Evolutionary conservation across 2,888 invertebrate species (phyloP).

Genomic region (Tolmerus cingulatus): DNA sequence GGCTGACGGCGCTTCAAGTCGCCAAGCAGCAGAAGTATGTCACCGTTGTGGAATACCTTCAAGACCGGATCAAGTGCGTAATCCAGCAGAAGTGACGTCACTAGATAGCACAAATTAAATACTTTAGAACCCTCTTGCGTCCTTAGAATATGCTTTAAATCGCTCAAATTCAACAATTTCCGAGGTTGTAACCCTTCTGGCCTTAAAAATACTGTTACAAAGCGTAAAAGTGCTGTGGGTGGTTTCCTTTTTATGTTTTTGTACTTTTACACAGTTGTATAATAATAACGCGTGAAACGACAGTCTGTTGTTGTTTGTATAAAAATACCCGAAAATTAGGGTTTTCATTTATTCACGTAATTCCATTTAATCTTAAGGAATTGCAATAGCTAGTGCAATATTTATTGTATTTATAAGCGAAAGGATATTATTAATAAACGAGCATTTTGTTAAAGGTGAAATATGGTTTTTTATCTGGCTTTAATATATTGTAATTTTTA

Average conservation of each 20-base stretch:
- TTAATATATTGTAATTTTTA: too few relatives aligned
- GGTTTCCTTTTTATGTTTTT: neutral
- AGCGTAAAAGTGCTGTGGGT: neutral
- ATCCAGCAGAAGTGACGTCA: neutral
- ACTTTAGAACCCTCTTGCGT: neutral
- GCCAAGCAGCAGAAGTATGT: slow-evolving; percentile 65
- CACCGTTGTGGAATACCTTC: slow-evolving; percentile 61
- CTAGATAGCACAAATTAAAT: slow-evolving; percentile 2
- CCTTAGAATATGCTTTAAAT: slow-evolving; percentile 14
- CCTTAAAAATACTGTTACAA: neutral
- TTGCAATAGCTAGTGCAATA: slow-evolving; percentile 24
- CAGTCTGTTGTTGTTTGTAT: neutral
- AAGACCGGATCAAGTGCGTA: slow-evolving; percentile 52
- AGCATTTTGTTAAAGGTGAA: neutral
- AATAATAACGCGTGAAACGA: neutral
- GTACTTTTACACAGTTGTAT: neutral
- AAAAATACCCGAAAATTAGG: neutral
- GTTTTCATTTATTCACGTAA: neutral
- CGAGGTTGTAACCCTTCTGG: slow-evolving; percentile 1
- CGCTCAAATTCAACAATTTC: slow-evolving; percentile 20
- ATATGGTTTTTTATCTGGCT: neutral
- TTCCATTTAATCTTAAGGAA: neutral
- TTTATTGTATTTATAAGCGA: slow-evolving; percentile 15
- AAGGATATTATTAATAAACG: neutral
- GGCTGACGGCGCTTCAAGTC: slow-evolving; percentile 72